Conservation (phyloP, 2,888 invertebrate species). For the Odontocerum albicorne region DNA sequence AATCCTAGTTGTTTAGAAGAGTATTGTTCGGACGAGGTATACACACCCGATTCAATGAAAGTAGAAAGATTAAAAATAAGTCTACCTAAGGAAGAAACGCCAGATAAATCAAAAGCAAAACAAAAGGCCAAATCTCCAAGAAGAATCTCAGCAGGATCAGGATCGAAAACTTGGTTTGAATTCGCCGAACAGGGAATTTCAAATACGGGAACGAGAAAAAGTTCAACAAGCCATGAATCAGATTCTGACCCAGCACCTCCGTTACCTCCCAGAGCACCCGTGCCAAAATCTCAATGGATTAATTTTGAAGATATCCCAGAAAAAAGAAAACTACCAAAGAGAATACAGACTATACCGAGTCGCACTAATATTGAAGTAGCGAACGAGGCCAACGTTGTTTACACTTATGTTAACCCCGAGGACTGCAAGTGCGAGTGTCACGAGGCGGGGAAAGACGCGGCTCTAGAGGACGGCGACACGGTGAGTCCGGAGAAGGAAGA, state of each 20-base stretch:
- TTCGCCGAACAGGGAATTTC: slow-evolving; percentile 66
- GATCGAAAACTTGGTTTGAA: slow-evolving; percentile 60
- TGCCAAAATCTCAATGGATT: slow-evolving; percentile 68
- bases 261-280: slow-evolving; percentile 44
- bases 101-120: slow-evolving; percentile 38
- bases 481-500: slow-evolving; percentile 38
- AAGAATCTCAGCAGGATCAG: slow-evolving; percentile 49
- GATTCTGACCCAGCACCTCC: slow-evolving; percentile 47
- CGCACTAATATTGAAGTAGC: slow-evolving; percentile 50
- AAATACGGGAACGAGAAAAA: slow-evolving; percentile 44
- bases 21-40: slow-evolving; percentile 58
- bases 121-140: slow-evolving; percentile 56
- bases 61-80: slow-evolving; percentile 71
- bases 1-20: slow-evolving; percentile 72
- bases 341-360: slow-evolving; percentile 78
- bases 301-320: slow-evolving; percentile 87
- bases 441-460: slow-evolving; percentile 50
- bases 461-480: slow-evolving; percentile 37
- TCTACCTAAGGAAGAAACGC: slow-evolving; percentile 62
- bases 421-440: slow-evolving; percentile 89
- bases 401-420: slow-evolving; percentile 84
- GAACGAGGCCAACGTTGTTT: slow-evolving; percentile 54
- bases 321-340: slow-evolving; percentile 76
- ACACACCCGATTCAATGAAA: slow-evolving; percentile 44
- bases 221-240: slow-evolving; percentile 37